phyloP scores from a whole-genome alignment of 2,113 vertebrate genomes.

The Felis chaus region DNA sequence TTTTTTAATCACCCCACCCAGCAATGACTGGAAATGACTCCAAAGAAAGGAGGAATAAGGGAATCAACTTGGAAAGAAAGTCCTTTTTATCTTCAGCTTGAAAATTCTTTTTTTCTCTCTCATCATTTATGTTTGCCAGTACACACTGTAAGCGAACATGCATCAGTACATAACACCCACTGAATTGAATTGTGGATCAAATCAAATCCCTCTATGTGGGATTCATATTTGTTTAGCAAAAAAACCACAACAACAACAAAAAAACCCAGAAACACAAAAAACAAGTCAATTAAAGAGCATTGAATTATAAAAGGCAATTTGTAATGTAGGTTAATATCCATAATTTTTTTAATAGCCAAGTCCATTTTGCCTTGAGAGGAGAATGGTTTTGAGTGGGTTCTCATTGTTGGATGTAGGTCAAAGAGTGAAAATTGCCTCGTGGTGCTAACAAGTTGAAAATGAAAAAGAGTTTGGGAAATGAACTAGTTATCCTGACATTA shows the following conservation, averaged over 20 bases:
- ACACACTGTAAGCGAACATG: neutral
- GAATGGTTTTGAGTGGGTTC: neutral
- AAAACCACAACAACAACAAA: no score
- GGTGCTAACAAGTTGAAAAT: neutral
- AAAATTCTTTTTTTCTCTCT: neutral
- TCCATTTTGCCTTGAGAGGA: neutral
- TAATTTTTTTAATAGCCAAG: neutral
- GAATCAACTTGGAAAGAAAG: conserved; percentile 27
- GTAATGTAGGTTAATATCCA: neutral
- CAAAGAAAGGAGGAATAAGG: neutral
- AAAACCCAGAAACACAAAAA: neutral
- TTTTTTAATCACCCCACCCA: conserved; percentile 49
- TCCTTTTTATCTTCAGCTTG: neutral
- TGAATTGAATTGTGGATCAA: neutral
- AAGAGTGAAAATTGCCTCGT: neutral
- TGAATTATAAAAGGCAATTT: neutral
- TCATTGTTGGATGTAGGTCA: neutral
- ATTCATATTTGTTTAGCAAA: neutral
- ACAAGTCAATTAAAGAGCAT: neutral
- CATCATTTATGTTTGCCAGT: neutral
- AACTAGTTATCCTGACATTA: neutral
- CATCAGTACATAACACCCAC: neutral
- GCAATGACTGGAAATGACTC: conserved; percentile 73
- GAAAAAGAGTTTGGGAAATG: neutral
- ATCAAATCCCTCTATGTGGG: neutral